Conservation (phyloP, 1,140 invertebrate species). For the Cyclina sinensis region DNA sequence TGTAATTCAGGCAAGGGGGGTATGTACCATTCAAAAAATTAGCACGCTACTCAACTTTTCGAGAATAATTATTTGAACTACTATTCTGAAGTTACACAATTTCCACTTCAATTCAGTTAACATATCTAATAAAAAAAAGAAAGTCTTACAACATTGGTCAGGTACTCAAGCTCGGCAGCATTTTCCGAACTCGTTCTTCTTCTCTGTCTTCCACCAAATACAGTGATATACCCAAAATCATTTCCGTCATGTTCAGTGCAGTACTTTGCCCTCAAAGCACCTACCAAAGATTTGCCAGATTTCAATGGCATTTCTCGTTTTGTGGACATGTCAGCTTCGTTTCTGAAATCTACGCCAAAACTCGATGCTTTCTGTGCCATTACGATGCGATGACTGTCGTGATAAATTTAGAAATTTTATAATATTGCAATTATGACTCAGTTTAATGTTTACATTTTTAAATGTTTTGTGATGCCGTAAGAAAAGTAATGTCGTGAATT, state of each 20-base stretch:
- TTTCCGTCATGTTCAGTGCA: background rate
- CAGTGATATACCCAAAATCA: background rate
- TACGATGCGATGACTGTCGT: background rate
- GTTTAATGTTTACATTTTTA: background rate
- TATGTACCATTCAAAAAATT: background rate
- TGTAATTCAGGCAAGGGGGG: background rate
- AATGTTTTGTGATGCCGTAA: no score
- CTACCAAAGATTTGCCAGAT: background rate
- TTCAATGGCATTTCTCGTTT: background rate
- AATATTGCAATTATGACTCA: background rate
- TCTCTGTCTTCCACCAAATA: background rate
- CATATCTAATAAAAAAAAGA: background rate
- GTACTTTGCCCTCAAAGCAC: slow-evolving; percentile 38
- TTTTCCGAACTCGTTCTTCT: background rate
- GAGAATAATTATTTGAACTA: no score
- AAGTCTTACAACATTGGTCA: slow-evolving; percentile 54
- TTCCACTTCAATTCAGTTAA: background rate
- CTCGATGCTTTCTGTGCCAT: slow-evolving; percentile 36
- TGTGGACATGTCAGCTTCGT: background rate
- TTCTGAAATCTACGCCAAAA: background rate
- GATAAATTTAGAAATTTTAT: background rate
- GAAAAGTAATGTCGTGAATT: no score
- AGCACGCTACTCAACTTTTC: background rate
- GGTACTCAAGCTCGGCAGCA: slow-evolving; percentile 33
- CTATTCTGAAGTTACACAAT: background rate